A percentile compares a stretch with the other conserved stretches of the same genome.
Conservation (phyloP, 92 coral and sea anemone genomes). For the Palythoa heliodiscus region DNA sequence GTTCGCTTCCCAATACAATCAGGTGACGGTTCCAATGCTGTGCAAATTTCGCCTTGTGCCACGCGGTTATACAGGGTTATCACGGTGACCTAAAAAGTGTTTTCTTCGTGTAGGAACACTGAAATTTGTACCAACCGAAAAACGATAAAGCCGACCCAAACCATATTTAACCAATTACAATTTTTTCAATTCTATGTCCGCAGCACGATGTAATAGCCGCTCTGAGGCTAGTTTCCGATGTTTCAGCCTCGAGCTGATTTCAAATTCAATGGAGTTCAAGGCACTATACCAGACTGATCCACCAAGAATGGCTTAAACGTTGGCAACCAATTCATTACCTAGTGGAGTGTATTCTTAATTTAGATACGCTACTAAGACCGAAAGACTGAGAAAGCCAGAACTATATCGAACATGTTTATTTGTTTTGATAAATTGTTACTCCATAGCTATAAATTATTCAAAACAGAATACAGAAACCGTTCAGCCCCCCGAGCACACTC, state of each 20-base stretch:
- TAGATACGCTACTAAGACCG: conserved; percentile 13
- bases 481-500: background rate
- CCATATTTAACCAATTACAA: too few species aligned
- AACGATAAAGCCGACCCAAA: too few species aligned
- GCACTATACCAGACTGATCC: too few species aligned
- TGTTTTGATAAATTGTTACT: too few species aligned
- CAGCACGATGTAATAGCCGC: too few species aligned
- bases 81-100: too few species aligned
- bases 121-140: too few species aligned
- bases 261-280: background rate
- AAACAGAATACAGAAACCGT: background rate
- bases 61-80: background rate
- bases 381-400: background rate
- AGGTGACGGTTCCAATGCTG: background rate
- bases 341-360: background rate
- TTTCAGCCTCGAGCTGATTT: too few species aligned
- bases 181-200: too few species aligned
- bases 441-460: background rate
- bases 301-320: background rate
- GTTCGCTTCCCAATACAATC: too few species aligned
- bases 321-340: background rate
- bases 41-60: background rate
- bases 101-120: too few species aligned
- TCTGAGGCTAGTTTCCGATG: too few species aligned
- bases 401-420: background rate